These are phyloP conservation scores for Myopa tessellatipennis DNA, from an alignment of 2,888 invertebrate species.

Conservation along the genomic window DNA sequence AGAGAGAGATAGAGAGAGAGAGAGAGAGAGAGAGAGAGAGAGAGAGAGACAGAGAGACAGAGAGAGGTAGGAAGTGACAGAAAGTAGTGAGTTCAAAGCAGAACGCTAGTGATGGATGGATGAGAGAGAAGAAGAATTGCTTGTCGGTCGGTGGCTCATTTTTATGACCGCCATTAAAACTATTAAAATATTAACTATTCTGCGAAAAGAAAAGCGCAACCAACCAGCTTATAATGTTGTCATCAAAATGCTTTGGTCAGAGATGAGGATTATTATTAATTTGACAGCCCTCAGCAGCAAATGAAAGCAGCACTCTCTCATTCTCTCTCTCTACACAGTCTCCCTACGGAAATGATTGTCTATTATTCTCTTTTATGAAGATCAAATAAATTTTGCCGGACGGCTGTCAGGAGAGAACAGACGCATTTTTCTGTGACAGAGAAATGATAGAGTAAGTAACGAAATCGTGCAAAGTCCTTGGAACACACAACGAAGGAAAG, in stretches of 20 bases:
- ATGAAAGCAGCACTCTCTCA: no score
- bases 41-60: background rate
- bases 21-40: background rate
- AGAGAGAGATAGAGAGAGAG: background rate
- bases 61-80: no score
- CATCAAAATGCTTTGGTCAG: constrained; percentile 18
- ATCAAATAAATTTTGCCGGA: no score
- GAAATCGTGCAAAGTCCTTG: no score
- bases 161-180: constrained; percentile 20
- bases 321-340: no score
- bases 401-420: no score
- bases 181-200: background rate
- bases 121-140: background rate
- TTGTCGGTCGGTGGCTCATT: background rate
- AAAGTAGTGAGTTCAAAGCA: no score
- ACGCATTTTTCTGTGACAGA: no score
- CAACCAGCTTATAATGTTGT: background rate
- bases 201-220: background rate
- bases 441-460: no score
- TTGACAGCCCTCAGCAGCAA: background rate
- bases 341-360: no score
- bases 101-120: background rate
- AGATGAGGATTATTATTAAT: constrained; percentile 13
- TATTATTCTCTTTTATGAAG: no score
- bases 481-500: background rate